phyloP scores from a whole-genome alignment of 2,113 vertebrate genomes.

The Scophthalmus maximus region DNA sequence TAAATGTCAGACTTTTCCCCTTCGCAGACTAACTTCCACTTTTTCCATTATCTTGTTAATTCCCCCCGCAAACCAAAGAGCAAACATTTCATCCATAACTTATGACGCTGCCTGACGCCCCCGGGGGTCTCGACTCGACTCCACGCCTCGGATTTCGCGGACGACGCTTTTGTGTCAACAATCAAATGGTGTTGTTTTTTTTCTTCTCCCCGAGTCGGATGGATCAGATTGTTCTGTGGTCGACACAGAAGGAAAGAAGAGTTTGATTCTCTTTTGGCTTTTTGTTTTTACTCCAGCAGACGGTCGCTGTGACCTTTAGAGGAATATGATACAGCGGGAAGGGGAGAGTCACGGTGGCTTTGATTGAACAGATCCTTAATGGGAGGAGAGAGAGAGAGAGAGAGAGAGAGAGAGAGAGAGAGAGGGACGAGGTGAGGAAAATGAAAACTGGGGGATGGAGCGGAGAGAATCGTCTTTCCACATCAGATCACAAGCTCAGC shows the following conservation, averaged over 20 bases:
- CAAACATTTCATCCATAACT: neutral
- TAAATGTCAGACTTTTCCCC: too few species aligned
- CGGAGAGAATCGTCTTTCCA: too few species aligned
- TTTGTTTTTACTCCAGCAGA: constrained; percentile 11
- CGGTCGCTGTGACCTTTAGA: constrained; percentile 40
- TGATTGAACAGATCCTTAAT: constrained; percentile 30
- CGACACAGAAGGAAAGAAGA: too few species aligned
- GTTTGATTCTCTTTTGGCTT: neutral
- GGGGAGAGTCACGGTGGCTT: too few species aligned
- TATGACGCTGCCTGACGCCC: neutral
- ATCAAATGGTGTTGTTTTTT: too few species aligned
- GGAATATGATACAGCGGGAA: constrained; percentile 16
- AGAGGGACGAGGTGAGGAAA: neutral
- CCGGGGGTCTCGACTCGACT: too few species aligned
- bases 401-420: neutral
- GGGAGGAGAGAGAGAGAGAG: neutral
- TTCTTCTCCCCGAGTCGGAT: too few species aligned
- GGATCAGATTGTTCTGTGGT: too few species aligned
- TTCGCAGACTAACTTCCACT: neutral
- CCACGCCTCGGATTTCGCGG: neutral
- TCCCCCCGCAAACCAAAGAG: neutral
- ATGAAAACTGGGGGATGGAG: too few species aligned
- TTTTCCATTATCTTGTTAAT: neutral
- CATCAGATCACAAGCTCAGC: too few species aligned
- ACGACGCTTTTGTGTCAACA: neutral